Evolutionary conservation across 1,140 invertebrate genomes (phyloP).

Genomic region (Octopus sinensis): DNA sequence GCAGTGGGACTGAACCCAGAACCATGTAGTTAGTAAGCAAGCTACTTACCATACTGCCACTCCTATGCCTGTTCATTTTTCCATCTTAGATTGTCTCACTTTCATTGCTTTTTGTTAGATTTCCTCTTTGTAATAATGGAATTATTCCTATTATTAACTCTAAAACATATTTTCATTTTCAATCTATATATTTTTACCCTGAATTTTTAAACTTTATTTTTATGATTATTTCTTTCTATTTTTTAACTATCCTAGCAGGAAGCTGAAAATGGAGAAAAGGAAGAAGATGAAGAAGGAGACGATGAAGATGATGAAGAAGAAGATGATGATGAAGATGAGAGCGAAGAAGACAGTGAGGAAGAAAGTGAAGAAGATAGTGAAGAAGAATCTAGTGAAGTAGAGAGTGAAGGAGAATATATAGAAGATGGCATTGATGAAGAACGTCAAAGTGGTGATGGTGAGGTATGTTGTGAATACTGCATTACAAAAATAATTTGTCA

Average conservation of each 20-base stretch:
- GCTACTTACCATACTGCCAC: too few relatives aligned
- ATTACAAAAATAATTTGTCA: too few relatives aligned
- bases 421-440: conserved; percentile 52
- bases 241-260: background rate
- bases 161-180: too few relatives aligned
- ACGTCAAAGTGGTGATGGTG: conserved; percentile 56
- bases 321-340: conserved; percentile 42
- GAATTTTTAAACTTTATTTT: too few relatives aligned
- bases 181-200: too few relatives aligned
- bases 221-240: background rate
- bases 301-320: conserved; percentile 31
- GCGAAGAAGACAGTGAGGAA: conserved; percentile 39
- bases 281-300: background rate
- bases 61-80: too few relatives aligned
- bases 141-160: too few relatives aligned
- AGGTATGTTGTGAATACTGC: conserved; percentile 35
- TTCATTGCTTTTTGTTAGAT: too few relatives aligned
- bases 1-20: too few relatives aligned
- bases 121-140: too few relatives aligned
- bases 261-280: background rate
- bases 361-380: conserved; percentile 29
- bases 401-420: conserved; percentile 27
- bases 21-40: too few relatives aligned
- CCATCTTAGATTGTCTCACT: too few relatives aligned
- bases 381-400: conserved; percentile 23